Conservation (phyloP, 2,888 invertebrate species). For the Argynnis bischoffii region DNA sequence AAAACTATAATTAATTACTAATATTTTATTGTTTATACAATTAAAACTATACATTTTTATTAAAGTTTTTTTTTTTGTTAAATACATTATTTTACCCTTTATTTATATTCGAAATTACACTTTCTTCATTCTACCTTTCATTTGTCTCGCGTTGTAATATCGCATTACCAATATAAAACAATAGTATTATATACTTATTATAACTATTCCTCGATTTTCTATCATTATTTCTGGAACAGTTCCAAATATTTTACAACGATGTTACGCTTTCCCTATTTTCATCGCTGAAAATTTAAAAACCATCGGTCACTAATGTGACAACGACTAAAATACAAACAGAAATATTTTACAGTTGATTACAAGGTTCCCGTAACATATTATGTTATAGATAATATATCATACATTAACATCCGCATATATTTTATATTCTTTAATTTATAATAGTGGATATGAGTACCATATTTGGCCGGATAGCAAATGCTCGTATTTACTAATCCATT, state of each 20-base stretch:
- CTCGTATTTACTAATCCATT: too few relatives aligned
- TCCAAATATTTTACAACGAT: constrained; percentile 76
- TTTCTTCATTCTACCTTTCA: not conserved
- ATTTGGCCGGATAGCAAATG: too few relatives aligned
- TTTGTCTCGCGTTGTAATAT: too few relatives aligned
- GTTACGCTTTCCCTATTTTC: constrained; percentile 81
- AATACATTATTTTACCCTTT: too few relatives aligned
- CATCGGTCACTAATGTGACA: constrained; percentile 80
- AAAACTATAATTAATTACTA: constrained; percentile 7
- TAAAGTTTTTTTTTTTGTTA: too few relatives aligned
- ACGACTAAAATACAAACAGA: constrained; percentile 76
- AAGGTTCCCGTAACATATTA: constrained; percentile 53
- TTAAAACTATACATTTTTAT: not conserved
- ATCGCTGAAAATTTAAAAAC: constrained; percentile 80
- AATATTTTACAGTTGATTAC: constrained; percentile 78
- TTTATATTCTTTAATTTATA: too few relatives aligned
- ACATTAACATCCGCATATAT: too few relatives aligned
- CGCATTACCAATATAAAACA: constrained; percentile 36
- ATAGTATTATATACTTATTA: constrained; percentile 45
- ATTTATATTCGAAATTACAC: not conserved
- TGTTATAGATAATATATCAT: not conserved
- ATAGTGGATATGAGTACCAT: too few relatives aligned
- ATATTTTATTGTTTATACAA: constrained; percentile 15
- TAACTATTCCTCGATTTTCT: constrained; percentile 69
- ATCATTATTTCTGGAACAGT: constrained; percentile 73